Evolutionary conservation across 2,113 vertebrate species (phyloP), one percentile per base, ranked within the genome.

Genomic region (Microcebus murinus): DNA sequence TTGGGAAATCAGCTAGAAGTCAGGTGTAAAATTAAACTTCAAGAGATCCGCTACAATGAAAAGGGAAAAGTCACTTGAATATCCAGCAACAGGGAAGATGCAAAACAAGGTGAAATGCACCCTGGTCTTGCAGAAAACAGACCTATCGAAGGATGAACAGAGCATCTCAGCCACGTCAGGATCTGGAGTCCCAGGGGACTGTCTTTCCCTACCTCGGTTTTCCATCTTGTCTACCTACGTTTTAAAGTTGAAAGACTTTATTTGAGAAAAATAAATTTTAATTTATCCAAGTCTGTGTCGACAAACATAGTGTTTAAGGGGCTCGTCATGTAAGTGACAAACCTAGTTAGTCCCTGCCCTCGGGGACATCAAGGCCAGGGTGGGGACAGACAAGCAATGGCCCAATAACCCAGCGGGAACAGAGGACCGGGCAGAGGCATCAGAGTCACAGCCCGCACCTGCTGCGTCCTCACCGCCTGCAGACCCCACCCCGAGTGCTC

Each of bases 111-210:
- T 55, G 8, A 13, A 3, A 34, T 4, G 65, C 15, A 12, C 3
- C 39, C 36, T 6, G 1, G 0, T 4, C 3, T 0, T 6, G 34
- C 55, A 11, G 27, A 5, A 79, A 12, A 6, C 1, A 1, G 8
- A 0, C 2, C 4, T 23, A 36, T 34, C 23, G 2, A 27, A 5
- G 70, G 55, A 17, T 18, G 52, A 31, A 55, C n/a, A 23, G 76
- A 65, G 45, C 48, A 31, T 39, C 20, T 9, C 25, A 4, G 34
- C 68, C 4, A 20, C 10, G 14, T 42, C 27, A 4, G 48, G 27
- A 18, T 5, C 82, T 45, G 9, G 0, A 31, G 31, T 23, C 11
- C 25, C n/a, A 39, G 34, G 36, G 29, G 12, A 15, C 14, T 25
- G 5, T 14, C 48, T 59, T 27, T 42, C 11, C 63, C 45, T 13